A percentile compares a stretch with the other conserved stretches of the same genome.
Conservation (phyloP, 2,113 vertebrate species). For the Orientallactaga bullata region DNA sequence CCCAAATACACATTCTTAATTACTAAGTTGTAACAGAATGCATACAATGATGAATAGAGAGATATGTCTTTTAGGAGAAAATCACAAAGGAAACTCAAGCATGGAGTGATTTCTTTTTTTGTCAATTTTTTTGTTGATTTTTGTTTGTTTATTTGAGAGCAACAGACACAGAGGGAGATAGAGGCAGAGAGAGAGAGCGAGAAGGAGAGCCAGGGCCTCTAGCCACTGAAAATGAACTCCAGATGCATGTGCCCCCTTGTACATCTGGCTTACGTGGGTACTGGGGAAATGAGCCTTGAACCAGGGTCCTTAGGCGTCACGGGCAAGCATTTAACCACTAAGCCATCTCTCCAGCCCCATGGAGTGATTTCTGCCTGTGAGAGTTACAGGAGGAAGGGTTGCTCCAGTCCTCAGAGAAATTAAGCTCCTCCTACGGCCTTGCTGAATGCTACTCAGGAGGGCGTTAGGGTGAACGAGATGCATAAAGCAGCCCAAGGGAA, state of each 20-base stretch:
- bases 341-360: too few relatives aligned
- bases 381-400: not conserved
- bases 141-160: too few relatives aligned
- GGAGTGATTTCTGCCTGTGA: not conserved
- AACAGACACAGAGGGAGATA: too few relatives aligned
- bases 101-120: slow-evolving; percentile 22
- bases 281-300: too few relatives aligned
- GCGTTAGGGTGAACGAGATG: not conserved
- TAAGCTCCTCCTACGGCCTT: not conserved
- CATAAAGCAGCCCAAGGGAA: not conserved
- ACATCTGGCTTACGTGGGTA: too few relatives aligned
- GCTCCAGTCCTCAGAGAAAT: not conserved
- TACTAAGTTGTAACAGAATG: slow-evolving; percentile 23
- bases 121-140: too few relatives aligned
- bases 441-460: not conserved
- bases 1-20: not conserved
- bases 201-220: too few relatives aligned
- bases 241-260: too few relatives aligned
- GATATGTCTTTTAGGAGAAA: slow-evolving; percentile 3
- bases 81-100: not conserved
- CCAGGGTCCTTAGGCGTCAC: too few relatives aligned
- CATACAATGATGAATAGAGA: not conserved
- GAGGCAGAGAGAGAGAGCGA: too few relatives aligned
- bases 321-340: too few relatives aligned
- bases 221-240: too few relatives aligned